Base-by-base conservation (phyloP, 2,888 invertebrate genomes). In the Herminia tarsipennalis region DNA sequence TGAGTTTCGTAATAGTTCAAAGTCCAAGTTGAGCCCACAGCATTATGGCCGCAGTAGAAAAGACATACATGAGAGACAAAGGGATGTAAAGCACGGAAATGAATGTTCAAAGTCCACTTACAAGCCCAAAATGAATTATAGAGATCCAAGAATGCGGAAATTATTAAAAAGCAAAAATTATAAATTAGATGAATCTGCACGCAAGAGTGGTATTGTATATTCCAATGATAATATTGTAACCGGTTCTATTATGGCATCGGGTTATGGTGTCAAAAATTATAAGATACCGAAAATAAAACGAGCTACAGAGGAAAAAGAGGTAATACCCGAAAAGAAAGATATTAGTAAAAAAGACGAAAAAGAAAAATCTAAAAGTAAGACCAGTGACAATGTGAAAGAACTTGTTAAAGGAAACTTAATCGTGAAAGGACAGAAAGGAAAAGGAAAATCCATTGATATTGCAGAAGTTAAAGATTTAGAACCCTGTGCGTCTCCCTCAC, bases 261-360 rank as follows among this genome's bases (percentile, higher is more conserved):
- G 87, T 1, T 85, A 79, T 66, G 88, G 87, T 22, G 89, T 91
- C 0, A 88, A 84, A 73, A 92, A 91, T 66, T 92, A 89, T 52
- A 92, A 86, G 71, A 91, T 92, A 56, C 90, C 92, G 0, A 92
- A 92, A 78, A 86, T 91, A 27, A 91, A 89, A 77, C 78, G 86
- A 16, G 18, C 21, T 1, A 33, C 9, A 5, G 39, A 46, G 16
- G 57, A 57, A 30, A 48, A 30, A 3, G 49, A 49, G 16, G 27
- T 13, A 0, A 22, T 13, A 17, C 32, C 36, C 4, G 51, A 40
- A 4, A 38, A 38, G 12, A 3, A 17, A 2, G 38, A 39, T 2
- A 9, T 6, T 9, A 10, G 5, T 4, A 37, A 36, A 10, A 5
- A 17, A 12, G 18, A 34, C 1, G 17, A 41, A 14, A 45, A 40